phyloP scores from a whole-genome alignment of 2,797 vertebrate genomes.

The Eulemur albifrons region DNA sequence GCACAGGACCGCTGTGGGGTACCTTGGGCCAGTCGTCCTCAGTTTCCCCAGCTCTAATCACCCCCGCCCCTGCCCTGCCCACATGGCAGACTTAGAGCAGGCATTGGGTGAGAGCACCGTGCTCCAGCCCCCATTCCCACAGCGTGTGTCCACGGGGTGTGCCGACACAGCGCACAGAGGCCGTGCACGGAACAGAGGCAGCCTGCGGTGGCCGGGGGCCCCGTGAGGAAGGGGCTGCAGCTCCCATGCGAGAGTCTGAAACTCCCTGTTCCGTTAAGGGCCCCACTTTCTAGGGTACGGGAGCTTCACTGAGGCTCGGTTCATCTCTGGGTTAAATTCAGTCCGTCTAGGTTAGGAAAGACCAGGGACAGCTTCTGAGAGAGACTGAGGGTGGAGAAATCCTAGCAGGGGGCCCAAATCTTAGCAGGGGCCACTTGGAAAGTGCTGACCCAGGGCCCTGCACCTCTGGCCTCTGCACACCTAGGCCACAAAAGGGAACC shows the following conservation, averaged over 20 bases:
- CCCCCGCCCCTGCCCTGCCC: not conserved
- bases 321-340: not conserved
- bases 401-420: not conserved
- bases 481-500: not conserved
- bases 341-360: not conserved
- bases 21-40: not conserved
- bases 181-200: not conserved
- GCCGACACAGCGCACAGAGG: accelerated
- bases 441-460: not conserved
- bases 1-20: not conserved
- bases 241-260: not conserved
- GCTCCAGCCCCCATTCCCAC: not conserved
- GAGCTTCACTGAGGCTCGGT: not conserved
- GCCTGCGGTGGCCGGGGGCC: no score
- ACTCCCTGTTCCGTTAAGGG: not conserved
- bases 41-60: not conserved
- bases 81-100: not conserved
- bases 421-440: not conserved
- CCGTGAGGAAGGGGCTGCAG: no score
- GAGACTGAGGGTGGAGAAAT: not conserved
- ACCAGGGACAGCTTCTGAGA: not conserved
- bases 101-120: not conserved
- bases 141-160: accelerated
- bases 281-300: not conserved
- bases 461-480: not conserved